phyloP scores from a whole-genome alignment of 2,113 vertebrate species.

The Irena cyanogastra region DNA sequence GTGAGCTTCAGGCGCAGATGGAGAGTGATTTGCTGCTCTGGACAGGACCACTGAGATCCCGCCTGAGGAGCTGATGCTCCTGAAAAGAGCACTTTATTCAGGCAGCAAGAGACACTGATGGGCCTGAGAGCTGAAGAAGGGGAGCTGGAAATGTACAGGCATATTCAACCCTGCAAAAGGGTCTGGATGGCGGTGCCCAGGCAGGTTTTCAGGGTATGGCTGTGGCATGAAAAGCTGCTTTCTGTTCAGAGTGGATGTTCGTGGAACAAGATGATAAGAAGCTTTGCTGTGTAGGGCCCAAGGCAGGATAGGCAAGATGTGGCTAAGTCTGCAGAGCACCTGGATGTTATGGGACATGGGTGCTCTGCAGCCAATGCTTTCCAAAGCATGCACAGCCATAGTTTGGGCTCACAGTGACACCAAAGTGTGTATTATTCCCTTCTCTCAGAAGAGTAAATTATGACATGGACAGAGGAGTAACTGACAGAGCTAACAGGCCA shows the following conservation, averaged over 20 bases:
- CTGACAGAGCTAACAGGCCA: neutral
- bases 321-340: neutral
- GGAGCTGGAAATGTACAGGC: neutral
- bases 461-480: neutral
- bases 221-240: neutral
- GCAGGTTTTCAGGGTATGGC: neutral
- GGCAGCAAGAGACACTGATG: neutral
- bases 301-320: neutral
- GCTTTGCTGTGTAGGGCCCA: neutral
- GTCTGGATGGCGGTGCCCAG: neutral
- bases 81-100: constrained; percentile 9
- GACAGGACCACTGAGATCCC: neutral
- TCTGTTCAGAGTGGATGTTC: neutral
- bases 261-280: neutral
- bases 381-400: neutral
- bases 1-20: neutral
- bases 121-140: neutral
- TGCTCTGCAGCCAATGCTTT: neutral
- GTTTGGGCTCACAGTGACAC: neutral
- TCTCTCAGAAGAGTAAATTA: neutral
- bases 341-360: neutral
- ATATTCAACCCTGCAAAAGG: neutral
- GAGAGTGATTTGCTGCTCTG: neutral
- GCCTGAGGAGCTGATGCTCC: neutral
- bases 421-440: neutral